Evolutionary conservation across 2,797 vertebrate species (phyloP).

Genomic region (Saxicola maurus): DNA sequence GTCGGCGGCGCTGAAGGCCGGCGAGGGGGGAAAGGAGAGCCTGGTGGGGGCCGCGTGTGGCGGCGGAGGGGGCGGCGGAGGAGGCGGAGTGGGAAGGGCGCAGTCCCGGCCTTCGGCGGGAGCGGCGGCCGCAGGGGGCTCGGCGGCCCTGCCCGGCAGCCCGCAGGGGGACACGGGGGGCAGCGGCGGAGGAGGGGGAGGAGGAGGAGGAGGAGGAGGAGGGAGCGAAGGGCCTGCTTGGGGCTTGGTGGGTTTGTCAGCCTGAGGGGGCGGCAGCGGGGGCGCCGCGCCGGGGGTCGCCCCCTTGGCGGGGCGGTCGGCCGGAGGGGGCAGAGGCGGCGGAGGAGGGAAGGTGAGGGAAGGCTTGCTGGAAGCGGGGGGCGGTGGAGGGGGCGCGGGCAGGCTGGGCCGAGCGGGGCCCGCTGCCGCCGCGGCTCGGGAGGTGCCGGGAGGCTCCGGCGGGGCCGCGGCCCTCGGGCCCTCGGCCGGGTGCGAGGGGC

Average conservation of each 20-base stretch:
- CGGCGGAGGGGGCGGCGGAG: not conserved
- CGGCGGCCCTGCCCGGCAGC: not conserved
- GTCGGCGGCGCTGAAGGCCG: not conserved
- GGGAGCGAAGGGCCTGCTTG: conserved; percentile 51
- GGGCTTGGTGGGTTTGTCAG: conserved; percentile 75
- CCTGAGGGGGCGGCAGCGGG: conserved; percentile 54
- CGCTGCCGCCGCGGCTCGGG: conserved; percentile 16
- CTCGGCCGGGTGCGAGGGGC: conserved; percentile 18
- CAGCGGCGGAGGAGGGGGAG: conserved; percentile 11
- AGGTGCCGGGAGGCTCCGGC: conserved; percentile 5
- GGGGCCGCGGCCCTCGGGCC: conserved; percentile 29
- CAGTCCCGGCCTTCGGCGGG: not conserved
- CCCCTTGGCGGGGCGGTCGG: conserved; percentile 61
- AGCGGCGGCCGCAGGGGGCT: conserved; percentile 25
- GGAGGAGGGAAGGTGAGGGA: conserved; percentile 57
- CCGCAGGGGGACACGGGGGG: conserved; percentile 38
- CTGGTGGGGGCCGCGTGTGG: not conserved
- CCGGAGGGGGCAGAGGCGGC: conserved; percentile 57
- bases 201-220: not conserved
- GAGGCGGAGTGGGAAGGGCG: not conserved
- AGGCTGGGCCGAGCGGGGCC: conserved; percentile 50
- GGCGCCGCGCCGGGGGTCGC: not conserved
- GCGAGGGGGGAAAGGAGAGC: conserved; percentile 46
- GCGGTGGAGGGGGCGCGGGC: conserved; percentile 53
- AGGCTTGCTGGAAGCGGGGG: conserved; percentile 59